Conservation (phyloP, 1,140 invertebrate species). For the Chionoecetes opilio region DNA sequence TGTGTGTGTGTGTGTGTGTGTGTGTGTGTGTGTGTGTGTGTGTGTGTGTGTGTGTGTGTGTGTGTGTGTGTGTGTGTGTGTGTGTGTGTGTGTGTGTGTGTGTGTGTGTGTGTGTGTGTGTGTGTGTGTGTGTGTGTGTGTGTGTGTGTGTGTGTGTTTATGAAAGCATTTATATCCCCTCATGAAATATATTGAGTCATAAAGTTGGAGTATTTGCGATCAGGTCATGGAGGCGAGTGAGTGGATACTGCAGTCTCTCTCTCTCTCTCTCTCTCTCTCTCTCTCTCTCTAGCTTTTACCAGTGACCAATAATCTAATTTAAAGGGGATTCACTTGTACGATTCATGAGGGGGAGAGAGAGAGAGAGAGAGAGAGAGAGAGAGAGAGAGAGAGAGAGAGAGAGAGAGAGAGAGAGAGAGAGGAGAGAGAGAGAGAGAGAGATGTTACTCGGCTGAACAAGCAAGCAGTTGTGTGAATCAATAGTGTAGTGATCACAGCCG, state of each 20-base stretch:
- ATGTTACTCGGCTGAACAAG: not conserved
- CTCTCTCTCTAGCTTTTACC: too few species aligned
- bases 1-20: conserved; percentile 41
- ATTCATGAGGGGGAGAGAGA: not conserved
- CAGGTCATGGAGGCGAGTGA: too few species aligned
- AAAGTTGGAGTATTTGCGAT: too few species aligned
- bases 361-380: conserved; percentile 27
- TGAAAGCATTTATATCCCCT: not conserved
- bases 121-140: conserved; percentile 40
- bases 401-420: conserved; percentile 27
- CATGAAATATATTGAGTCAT: too few species aligned
- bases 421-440: conserved; percentile 25
- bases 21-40: conserved; percentile 34
- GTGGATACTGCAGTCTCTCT: too few species aligned
- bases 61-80: conserved; percentile 25
- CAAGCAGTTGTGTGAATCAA: not conserved
- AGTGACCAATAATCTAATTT: too few species aligned
- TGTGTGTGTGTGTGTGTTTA: conserved; percentile 39
- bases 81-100: conserved; percentile 48
- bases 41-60: conserved; percentile 20
- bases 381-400: conserved; percentile 27
- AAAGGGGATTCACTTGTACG: not conserved
- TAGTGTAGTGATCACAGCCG: not conserved
- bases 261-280: too few species aligned
- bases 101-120: conserved; percentile 46